Percentiles rank a stretch among this genome's conserved stretches.
phyloP scores from a whole-genome alignment of 2,888 invertebrate genomes.

The Catocala nupta region DNA sequence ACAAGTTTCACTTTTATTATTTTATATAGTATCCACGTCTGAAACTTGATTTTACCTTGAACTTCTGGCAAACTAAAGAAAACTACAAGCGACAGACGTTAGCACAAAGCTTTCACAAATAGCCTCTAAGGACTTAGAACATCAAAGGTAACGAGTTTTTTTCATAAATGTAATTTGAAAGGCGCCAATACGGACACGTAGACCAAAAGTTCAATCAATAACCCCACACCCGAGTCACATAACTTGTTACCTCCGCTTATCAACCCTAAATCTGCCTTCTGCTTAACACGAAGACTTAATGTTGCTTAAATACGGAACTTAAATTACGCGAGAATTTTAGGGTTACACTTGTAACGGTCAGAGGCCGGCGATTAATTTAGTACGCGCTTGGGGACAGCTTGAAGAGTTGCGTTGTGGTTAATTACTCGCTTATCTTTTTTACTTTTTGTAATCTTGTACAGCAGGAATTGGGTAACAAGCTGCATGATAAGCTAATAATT shows the following conservation, averaged over 20 bases:
- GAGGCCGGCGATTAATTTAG: constrained; percentile 45
- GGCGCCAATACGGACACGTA: background rate
- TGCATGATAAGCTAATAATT: background rate
- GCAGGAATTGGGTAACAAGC: background rate
- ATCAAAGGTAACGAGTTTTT: no score
- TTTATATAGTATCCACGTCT: no score
- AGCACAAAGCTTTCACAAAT: no score
- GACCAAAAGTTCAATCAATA: constrained; percentile 1
- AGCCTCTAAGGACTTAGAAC: no score
- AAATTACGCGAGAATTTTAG: constrained; percentile 61
- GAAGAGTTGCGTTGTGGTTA: constrained; percentile 24
- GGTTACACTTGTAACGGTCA: constrained; percentile 43
- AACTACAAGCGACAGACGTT: no score
- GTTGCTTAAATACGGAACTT: constrained; percentile 62
- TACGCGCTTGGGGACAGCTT: constrained; percentile 31
- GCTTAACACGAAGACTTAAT: constrained; percentile 78
- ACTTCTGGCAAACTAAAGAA: no score
- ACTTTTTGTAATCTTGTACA: constrained; percentile 12
- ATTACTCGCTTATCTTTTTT: constrained; percentile 38
- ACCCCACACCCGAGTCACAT: constrained; percentile 27
- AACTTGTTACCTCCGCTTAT: constrained; percentile 59
- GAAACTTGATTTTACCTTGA: no score
- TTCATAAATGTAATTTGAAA: no score
- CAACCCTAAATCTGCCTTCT: constrained; percentile 76
- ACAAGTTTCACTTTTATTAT: no score